Base-by-base conservation (phyloP, 2,113 vertebrate genomes). In the Antennarius striatus region DNA sequence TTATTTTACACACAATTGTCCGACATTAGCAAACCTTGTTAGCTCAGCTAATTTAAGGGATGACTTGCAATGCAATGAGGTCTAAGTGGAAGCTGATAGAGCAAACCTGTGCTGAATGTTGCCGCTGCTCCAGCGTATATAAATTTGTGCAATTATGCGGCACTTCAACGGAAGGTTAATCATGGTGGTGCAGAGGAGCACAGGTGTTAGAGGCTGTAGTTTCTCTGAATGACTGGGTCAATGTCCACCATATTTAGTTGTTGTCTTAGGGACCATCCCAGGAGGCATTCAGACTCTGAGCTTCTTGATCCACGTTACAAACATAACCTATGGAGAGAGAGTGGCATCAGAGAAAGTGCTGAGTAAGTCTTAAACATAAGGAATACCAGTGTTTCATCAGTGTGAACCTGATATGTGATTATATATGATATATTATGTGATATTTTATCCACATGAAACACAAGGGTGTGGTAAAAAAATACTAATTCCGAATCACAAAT, bases 41-140 rank as follows among this genome's bases (percentile, higher is more conserved):
- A 88, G 85, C 67, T 62, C 45, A 75, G 67, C 79, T 89, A 77
- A 91, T 91, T 91, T 85, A 73, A 77, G 59, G 68, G 87, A 76
- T 83, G 78, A 88, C 74, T 64, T 65, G 81, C 73, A 86, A 81
- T 90, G 89, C 83, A 86, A 88, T 91, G 91, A 86, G 73, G 69
- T 65, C 57, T 85, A 86, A 90, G 85, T 88, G 91, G 90, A 83
- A 80, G 73, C 77, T 82, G 74, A 89, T 80, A 71, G 65, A 79
- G 75, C 56, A 51, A 80, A 75, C 82, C 79, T 80, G 10, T 10
- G 0, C 55, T 71, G 72, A 77, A 69, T 83, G 63, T 3, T 12
- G 59, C 79, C 75, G 71, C 12, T 6, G 29, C 64, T 55, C 61
- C 61, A 68, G 74, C 30, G 51, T 59, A 77, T 68, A 79, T 77